phyloP scores from a whole-genome alignment of 2,113 vertebrate genomes.

The Manacus vitellinus region DNA sequence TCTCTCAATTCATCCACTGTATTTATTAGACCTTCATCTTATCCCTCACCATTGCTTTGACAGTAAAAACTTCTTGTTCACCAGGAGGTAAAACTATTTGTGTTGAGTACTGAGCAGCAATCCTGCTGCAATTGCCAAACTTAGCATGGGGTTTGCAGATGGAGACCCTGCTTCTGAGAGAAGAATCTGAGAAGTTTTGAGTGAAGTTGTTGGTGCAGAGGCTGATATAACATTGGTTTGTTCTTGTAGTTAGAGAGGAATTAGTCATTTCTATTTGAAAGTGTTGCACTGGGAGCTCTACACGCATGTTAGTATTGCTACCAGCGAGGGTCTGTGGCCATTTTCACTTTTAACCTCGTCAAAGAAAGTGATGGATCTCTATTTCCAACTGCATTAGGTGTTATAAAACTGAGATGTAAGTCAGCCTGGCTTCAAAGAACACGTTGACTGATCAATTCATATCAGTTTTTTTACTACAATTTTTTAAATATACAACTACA shows the following conservation, averaged over 20 bases:
- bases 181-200: not conserved
- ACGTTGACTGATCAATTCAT: not conserved
- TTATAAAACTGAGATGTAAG: not conserved
- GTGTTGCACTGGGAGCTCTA: not conserved
- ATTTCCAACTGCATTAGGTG: not conserved
- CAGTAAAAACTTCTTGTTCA: not conserved
- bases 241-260: not conserved
- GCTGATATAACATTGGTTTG: not conserved
- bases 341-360: not conserved
- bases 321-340: not conserved
- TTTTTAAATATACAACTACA: not conserved
- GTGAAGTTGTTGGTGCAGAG: not conserved
- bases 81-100: not conserved
- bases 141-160: not conserved
- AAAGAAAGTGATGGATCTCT: not conserved
- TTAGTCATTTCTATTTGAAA: not conserved
- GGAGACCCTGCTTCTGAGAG: not conserved
- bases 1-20: not conserved
- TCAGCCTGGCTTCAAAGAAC: not conserved
- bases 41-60: not conserved
- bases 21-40: conserved; percentile 18
- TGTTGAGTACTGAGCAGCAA: not conserved
- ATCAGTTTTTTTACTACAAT: not conserved
- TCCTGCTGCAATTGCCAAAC: not conserved
- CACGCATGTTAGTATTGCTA: not conserved